These are phyloP conservation scores for Stichodactyla helianthus DNA, from an alignment of 64 coral and sea anemone genomes.

Conservation along the genomic window DNA sequence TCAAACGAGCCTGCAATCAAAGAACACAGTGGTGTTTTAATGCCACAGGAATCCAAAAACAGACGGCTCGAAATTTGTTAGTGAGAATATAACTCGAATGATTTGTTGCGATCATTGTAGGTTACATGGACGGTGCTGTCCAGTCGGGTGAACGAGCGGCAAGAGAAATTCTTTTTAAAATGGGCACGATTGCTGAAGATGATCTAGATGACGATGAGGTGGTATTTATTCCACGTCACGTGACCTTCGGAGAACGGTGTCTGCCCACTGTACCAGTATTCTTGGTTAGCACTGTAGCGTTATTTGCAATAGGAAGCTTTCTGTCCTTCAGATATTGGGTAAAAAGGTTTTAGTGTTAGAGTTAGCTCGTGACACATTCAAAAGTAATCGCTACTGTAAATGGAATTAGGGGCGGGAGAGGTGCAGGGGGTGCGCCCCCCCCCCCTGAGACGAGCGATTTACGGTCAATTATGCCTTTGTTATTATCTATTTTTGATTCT, in stretches of 20 bases:
- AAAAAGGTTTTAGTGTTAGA: not conserved
- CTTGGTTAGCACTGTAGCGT: not conserved
- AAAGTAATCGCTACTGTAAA: too few species aligned
- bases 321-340: not conserved
- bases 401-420: too few species aligned
- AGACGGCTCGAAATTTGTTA: too few species aligned
- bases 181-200: conserved; percentile 65
- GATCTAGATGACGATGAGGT: conserved; percentile 63
- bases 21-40: too few species aligned
- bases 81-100: not conserved
- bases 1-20: too few species aligned
- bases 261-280: conserved; percentile 66
- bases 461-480: too few species aligned
- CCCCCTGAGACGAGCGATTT: too few species aligned
- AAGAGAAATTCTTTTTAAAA: conserved; percentile 60
- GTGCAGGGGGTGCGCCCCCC: too few species aligned
- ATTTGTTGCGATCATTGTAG: conserved; percentile 22
- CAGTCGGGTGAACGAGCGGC: conserved; percentile 87
- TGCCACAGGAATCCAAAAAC: not conserved
- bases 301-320: conserved; percentile 23
- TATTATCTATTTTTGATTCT: too few species aligned
- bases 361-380: too few species aligned
- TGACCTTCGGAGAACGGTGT: conserved; percentile 56
- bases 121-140: conserved; percentile 92
- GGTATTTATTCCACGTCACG: conserved; percentile 50